A percentile compares a stretch with the other conserved stretches of the same genome.
Evolutionary conservation across 2,888 invertebrate species (phyloP).

Genomic region (Epistrophella euchroma): DNA sequence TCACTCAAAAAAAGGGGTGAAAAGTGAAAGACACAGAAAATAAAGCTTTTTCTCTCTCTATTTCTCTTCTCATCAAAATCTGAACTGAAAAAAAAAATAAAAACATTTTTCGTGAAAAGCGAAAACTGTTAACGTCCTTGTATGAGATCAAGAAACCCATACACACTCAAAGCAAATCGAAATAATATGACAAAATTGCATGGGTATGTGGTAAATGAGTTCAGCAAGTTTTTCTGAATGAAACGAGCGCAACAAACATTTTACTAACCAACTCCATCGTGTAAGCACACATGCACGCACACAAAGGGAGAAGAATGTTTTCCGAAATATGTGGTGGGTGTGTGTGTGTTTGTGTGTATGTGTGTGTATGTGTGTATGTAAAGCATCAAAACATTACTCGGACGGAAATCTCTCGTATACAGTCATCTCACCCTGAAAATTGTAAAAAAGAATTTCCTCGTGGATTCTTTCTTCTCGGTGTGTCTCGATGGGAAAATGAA

Average conservation of each 20-base stretch:
- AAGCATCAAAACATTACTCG: conserved; percentile 35
- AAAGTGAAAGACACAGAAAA: conserved; percentile 9
- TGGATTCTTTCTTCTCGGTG: conserved; percentile 51
- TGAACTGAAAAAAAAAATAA: background rate
- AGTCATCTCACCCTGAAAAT: conserved; percentile 68
- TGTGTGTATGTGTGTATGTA: background rate
- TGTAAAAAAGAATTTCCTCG: conserved; percentile 71
- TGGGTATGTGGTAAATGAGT: conserved; percentile 27
- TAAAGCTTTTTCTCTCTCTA: conserved; percentile 57
- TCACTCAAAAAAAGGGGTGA: conserved; percentile 13
- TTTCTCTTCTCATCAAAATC: conserved; percentile 23
- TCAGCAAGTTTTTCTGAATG: conserved; percentile 68
- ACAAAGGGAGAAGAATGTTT: conserved; percentile 7
- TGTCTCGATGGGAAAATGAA: conserved; percentile 64
- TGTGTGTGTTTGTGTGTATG: too few species aligned
- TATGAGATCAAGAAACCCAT: conserved; percentile 64
- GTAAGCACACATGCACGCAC: background rate
- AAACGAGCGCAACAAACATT: conserved; percentile 68
- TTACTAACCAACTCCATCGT: conserved; percentile 26
- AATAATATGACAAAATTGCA: conserved; percentile 7
- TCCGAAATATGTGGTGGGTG: conserved; percentile 3
- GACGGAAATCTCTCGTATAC: conserved; percentile 27
- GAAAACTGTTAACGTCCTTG: conserved; percentile 72
- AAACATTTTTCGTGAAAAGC: conserved; percentile 56
- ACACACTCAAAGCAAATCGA: conserved; percentile 2